A percentile compares a stretch with the other conserved stretches of the same genome.
Evolutionary conservation across 1,140 invertebrate genomes (phyloP).

Genomic region (Atta cephalotes): DNA sequence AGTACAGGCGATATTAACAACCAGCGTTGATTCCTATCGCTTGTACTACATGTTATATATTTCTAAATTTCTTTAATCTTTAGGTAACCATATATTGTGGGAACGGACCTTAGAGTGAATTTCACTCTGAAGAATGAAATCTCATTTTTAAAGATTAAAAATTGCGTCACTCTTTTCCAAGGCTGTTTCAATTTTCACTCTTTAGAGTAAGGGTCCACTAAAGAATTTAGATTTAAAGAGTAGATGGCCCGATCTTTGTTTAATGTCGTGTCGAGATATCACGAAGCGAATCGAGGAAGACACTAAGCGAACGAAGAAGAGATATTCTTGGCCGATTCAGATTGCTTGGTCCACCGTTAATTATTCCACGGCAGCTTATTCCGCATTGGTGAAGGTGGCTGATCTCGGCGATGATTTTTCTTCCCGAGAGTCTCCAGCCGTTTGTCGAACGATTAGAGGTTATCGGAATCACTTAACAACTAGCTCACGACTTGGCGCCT

Average conservation of each 20-base stretch:
- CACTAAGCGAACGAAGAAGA: conserved; percentile 74
- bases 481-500: conserved; percentile 85
- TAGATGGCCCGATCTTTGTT: conserved; percentile 59
- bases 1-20: too few species aligned
- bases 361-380: conserved; percentile 80
- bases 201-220: too few species aligned
- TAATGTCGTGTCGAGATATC: conserved; percentile 75
- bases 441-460: conserved; percentile 83
- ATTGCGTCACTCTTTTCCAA: too few species aligned
- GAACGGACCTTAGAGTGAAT: too few species aligned
- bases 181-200: too few species aligned
- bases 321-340: conserved; percentile 80
- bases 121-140: too few species aligned
- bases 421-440: conserved; percentile 68
- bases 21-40: too few species aligned
- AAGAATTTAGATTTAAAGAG: too few species aligned
- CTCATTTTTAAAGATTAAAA: too few species aligned
- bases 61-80: too few species aligned
- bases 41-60: too few species aligned
- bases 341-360: conserved; percentile 81
- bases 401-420: conserved; percentile 69
- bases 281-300: conserved; percentile 53
- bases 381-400: conserved; percentile 75
- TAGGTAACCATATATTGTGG: too few species aligned
- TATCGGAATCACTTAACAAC: conserved; percentile 85